Percentiles rank a stretch among this genome's conserved stretches.
Evolutionary conservation across 2,888 invertebrate genomes (phyloP).

Genomic region (Asteroscopus sphinx): DNA sequence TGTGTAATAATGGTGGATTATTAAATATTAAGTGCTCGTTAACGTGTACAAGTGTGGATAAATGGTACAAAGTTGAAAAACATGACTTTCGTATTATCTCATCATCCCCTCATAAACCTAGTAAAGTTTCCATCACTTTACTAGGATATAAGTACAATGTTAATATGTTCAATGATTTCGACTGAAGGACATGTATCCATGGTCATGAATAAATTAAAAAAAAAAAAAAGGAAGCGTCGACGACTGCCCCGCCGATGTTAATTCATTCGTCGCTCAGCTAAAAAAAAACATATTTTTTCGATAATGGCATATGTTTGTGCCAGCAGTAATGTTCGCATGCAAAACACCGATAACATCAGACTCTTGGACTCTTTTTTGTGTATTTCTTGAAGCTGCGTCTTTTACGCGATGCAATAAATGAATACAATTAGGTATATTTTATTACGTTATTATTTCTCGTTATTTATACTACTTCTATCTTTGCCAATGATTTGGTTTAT

Average conservation of each 20-base stretch:
- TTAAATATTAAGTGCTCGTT: no score
- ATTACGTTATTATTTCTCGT: conserved; percentile 38
- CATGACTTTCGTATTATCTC: no score
- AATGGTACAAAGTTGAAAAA: no score
- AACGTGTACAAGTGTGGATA: no score
- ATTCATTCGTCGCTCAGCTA: conserved; percentile 82
- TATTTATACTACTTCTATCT: conserved; percentile 31
- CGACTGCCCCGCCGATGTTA: conserved; percentile 68
- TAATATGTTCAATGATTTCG: no score
- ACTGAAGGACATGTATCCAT: no score
- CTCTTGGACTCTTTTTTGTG: conserved; percentile 15
- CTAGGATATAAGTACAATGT: no score
- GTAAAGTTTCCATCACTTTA: no score
- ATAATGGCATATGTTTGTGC: conserved; percentile 77
- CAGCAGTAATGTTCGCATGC: conserved; percentile 62
- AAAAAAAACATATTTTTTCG: conserved; percentile 83
- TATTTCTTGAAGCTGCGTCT: conserved; percentile 33
- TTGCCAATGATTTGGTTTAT: conserved; percentile 35
- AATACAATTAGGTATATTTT: conserved; percentile 47
- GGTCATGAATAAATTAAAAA: no score
- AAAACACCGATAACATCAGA: conserved; percentile 40
- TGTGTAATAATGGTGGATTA: no score
- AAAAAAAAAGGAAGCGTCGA: conserved; percentile 72
- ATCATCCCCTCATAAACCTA: no score
- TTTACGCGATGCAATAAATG: conserved; percentile 34